phyloP scores from a whole-genome alignment of 2,113 vertebrate genomes.

The Thinocorus orbignyianus region DNA sequence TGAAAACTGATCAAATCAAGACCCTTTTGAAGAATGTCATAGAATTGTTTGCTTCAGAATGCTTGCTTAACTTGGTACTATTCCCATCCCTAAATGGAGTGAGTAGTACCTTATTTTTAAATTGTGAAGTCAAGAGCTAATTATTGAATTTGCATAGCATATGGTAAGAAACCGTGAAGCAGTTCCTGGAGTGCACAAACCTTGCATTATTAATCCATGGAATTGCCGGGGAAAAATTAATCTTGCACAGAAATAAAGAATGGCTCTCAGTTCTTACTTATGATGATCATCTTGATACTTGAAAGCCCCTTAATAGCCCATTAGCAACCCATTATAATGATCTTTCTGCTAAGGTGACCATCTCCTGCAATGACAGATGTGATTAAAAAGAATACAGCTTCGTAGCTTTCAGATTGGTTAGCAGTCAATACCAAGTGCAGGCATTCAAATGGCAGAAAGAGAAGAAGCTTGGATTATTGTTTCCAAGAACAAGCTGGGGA shows the following conservation, averaged over 20 bases:
- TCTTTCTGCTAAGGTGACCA: constrained; percentile 33
- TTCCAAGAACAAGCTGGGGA: not conserved
- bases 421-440: not conserved
- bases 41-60: not conserved
- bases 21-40: rapidly evolving
- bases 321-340: not conserved
- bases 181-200: constrained; percentile 55
- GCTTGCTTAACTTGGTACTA: not conserved
- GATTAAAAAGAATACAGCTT: not conserved
- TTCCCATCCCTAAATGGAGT: not conserved
- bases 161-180: constrained; percentile 26
- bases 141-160: constrained; percentile 40
- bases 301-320: constrained; percentile 42
- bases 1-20: not conserved
- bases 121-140: constrained; percentile 24
- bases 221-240: constrained; percentile 54
- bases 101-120: constrained; percentile 2
- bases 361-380: not conserved
- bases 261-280: constrained; percentile 6
- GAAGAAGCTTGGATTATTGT: not conserved
- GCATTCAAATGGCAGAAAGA: not conserved
- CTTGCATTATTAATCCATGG: constrained; percentile 26
- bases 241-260: constrained; percentile 30
- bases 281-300: constrained; percentile 7
- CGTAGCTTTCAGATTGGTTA: not conserved